Percentiles rank a stretch among this genome's conserved stretches.
These are phyloP conservation scores for Karalla daura DNA, from an alignment of 2,797 vertebrate species.

Conservation along the genomic window DNA sequence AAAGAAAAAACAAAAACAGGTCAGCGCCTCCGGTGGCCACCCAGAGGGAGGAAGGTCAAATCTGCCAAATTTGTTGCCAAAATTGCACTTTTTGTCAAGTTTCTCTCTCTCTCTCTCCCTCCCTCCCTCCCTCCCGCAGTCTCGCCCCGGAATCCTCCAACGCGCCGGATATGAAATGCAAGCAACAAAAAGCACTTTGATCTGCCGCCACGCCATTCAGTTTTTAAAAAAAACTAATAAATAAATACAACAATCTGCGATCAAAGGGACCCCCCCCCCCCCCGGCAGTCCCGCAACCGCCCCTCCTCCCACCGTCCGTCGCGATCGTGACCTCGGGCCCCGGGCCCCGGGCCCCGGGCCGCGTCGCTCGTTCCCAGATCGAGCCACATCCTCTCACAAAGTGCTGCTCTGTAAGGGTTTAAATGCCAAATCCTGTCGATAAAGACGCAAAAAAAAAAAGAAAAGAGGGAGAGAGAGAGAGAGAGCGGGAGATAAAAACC, in stretches of 20 bases:
- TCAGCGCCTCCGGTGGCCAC: conserved; percentile 25
- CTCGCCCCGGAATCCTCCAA: conserved; percentile 38
- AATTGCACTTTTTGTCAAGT: conserved; percentile 65
- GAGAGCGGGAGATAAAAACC: too few relatives aligned
- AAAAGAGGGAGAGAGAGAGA: too few relatives aligned
- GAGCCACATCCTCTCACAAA: conserved; percentile 67
- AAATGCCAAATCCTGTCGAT: conserved; percentile 49
- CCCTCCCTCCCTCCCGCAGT: conserved; percentile 26
- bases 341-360: conserved; percentile 29
- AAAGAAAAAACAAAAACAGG: conserved; percentile 73
- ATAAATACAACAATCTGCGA: too few relatives aligned
- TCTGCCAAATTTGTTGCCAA: conserved; percentile 92
- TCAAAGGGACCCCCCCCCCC: conserved; percentile 17
- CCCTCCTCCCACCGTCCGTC: too few relatives aligned
- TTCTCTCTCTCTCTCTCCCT: too few relatives aligned
- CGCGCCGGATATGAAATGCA: conserved; percentile 23
- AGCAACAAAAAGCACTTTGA: conserved; percentile 41
- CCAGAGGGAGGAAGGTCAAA: conserved; percentile 65
- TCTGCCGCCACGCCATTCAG: conserved; percentile 19
- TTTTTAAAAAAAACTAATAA: too few relatives aligned
- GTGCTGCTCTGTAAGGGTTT: conserved; percentile 64
- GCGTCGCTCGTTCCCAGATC: conserved; percentile 43
- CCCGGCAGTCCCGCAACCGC: conserved; percentile 20
- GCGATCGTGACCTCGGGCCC: too few relatives aligned
- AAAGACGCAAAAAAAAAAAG: conserved; percentile 36